Evolutionary conservation across 2,113 vertebrate species (phyloP).

Genomic region (Girardinichthys multiradiatus): DNA sequence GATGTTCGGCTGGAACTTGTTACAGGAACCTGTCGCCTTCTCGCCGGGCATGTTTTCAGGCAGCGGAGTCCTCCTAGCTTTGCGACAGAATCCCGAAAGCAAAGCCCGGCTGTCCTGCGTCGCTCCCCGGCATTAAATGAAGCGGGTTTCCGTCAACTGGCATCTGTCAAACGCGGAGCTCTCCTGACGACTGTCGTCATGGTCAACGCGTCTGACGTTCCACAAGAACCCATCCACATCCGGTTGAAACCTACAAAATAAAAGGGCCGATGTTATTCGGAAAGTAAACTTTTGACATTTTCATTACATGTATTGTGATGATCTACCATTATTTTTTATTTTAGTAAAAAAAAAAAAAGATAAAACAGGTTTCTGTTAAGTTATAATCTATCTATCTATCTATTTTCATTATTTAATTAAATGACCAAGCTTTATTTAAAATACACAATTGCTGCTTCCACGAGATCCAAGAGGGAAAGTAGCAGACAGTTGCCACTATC

Average conservation of each 20-base stretch:
- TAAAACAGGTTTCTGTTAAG: too few species aligned
- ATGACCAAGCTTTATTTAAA: too few species aligned
- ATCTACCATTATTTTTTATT: too few species aligned
- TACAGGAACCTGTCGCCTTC: conserved; percentile 57
- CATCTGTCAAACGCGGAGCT: conserved; percentile 57
- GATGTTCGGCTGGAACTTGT: conserved; percentile 75
- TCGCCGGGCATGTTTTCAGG: conserved; percentile 57
- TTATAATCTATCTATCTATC: too few species aligned
- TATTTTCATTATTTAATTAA: too few species aligned
- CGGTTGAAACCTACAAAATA: conserved; percentile 36
- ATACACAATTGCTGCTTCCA: too few species aligned
- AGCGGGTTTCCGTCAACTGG: not conserved
- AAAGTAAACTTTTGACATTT: too few species aligned
- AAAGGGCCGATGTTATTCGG: not conserved
- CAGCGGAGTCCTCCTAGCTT: not conserved
- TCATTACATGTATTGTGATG: too few species aligned
- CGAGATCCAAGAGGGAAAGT: too few species aligned
- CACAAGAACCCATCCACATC: not conserved
- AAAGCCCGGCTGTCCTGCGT: not conserved
- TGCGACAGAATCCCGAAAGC: not conserved
- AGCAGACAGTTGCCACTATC: too few species aligned
- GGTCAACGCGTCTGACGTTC: not conserved
- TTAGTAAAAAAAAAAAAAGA: too few species aligned
- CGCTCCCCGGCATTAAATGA: conserved; percentile 1
- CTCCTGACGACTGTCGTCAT: conserved; percentile 24